Evolutionary conservation across 1,140 invertebrate species (phyloP), one percentile per base, ranked within the genome.

Genomic region (Bathynomus jamesi): DNA sequence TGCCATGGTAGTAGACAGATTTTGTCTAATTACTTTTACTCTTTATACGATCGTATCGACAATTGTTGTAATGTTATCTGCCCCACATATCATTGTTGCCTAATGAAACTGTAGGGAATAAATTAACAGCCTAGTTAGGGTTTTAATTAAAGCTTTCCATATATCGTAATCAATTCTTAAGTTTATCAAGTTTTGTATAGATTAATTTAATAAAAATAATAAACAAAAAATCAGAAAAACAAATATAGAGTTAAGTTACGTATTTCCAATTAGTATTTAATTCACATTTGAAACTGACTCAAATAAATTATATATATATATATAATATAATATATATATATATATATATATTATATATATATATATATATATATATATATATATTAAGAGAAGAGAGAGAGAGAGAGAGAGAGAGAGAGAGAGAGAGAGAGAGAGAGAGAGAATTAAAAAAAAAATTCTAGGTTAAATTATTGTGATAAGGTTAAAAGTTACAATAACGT

Each of bases 1-100:
- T 67, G 96, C 96, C 75, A 87, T 98, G 94, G 96, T 99, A 78
- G 94, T 99, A 79, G 96, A 99, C 85, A 88, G 96, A 84, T 90
- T 98, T 82, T 98, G 96, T 86, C 88, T 99, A 83, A 93, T 96
- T 83, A 89, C 96, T 81, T 99, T 99, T 87, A 93, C 95, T 70
- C 83, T 95, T 78, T 98, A 98, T 86, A 98, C 96, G 75, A 87
- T 98, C 81, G 89, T 96, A 80, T 96, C 96, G 74, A 99, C 96
- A 70, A 87, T 95, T 79, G 91, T 92, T 71, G 95, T 98, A 80
- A 86, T 99, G 76, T 87, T 93, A 74, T 94, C 92, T 72, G 95
- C 95, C 78, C 95, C 95, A 74, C 95, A 97, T 84, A 94, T 98
- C 82, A 94, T 96, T 82, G 94, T 95, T 65, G 73, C 74, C 21